Percentiles rank a stretch among this genome's conserved stretches.
These are phyloP conservation scores for Stegastes partitus DNA, from an alignment of 2,113 vertebrate genomes.

Conservation along the genomic window DNA sequence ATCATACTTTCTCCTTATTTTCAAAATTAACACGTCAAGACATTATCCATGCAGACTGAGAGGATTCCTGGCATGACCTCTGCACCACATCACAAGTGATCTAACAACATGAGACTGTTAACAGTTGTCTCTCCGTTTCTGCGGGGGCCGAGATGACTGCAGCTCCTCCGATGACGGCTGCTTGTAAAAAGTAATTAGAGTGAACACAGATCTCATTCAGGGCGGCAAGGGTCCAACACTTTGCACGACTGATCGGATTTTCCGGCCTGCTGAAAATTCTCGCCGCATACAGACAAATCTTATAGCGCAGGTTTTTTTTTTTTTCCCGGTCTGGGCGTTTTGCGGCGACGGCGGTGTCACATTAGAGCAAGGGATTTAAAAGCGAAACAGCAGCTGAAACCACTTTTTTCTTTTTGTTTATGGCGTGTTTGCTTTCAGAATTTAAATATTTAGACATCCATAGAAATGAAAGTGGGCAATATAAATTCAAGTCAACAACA, in stretches of 20 bases:
- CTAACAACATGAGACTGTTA: conserved; percentile 13
- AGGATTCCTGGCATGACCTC: neutral
- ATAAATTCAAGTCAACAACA: conserved; percentile 46
- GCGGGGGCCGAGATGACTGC: neutral
- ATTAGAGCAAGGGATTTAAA: conserved; percentile 17
- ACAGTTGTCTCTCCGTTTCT: conserved; percentile 19
- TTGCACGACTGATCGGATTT: conserved; percentile 50
- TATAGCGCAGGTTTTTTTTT: neutral
- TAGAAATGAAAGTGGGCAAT: conserved; percentile 3
- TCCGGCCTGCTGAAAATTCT: conserved; percentile 33
- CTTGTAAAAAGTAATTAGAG: conserved; percentile 55
- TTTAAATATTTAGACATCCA: conserved; percentile 33
- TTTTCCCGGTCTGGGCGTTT: neutral
- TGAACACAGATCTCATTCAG: conserved; percentile 47
- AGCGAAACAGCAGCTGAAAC: conserved; percentile 19
- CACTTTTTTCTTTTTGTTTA: conserved; percentile 14
- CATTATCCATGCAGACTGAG: neutral
- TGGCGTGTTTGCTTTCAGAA: conserved; percentile 5
- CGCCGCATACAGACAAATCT: neutral
- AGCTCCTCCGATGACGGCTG: neutral
- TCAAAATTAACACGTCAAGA: no score
- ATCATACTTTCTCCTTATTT: no score
- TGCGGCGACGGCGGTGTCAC: conserved; percentile 34
- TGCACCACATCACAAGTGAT: conserved; percentile 8
- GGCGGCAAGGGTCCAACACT: conserved; percentile 41